Conservation (phyloP, 1,140 invertebrate genomes). For the Drosophila triauraria region DNA sequence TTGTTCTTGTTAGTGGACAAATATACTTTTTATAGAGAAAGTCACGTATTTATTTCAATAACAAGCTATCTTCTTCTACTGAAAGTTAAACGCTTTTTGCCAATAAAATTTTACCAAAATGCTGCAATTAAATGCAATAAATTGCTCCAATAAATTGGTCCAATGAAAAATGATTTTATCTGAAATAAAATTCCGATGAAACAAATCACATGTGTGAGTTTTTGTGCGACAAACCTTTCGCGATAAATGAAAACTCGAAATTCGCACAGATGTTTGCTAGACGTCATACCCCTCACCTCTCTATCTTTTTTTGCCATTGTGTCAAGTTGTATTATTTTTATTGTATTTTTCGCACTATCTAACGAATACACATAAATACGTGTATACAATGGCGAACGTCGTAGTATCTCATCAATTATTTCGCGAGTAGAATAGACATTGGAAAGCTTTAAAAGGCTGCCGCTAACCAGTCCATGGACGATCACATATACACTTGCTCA, state of each 20-base stretch:
- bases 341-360: slow-evolving; percentile 30
- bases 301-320: slow-evolving; percentile 25
- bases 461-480: slow-evolving; percentile 5
- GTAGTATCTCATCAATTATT: slow-evolving; percentile 61
- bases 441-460: slow-evolving; percentile 46
- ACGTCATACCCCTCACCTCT: slow-evolving; percentile 36
- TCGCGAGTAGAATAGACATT: slow-evolving; percentile 35
- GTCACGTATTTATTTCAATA: too few species aligned
- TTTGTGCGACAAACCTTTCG: background rate
- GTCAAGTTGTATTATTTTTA: slow-evolving; percentile 31
- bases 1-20: too few species aligned
- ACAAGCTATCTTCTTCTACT: too few species aligned
- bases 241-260: slow-evolving; percentile 28
- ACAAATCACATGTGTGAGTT: background rate
- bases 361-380: slow-evolving; percentile 8
- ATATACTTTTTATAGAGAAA: too few species aligned
- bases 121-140: too few species aligned
- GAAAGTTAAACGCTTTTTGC: too few species aligned
- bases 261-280: slow-evolving; percentile 45
- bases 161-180: too few species aligned
- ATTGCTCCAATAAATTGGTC: too few species aligned
- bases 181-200: background rate
- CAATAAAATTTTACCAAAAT: too few species aligned
- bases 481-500: background rate
- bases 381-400: slow-evolving; percentile 20